Conservation (phyloP, 2,888 invertebrate genomes). For the Tiliacea aurago region DNA sequence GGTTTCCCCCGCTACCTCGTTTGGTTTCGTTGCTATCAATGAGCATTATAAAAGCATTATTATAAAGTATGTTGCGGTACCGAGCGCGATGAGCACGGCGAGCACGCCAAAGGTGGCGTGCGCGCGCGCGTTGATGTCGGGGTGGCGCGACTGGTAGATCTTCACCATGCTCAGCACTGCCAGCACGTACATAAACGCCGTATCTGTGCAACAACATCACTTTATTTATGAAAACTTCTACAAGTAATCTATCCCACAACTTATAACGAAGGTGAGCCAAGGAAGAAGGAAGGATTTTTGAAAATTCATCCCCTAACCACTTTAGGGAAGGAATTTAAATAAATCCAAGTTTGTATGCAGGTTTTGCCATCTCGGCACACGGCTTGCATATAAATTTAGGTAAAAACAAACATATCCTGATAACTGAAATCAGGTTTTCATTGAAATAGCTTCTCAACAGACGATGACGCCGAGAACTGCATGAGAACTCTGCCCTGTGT, state of each 20-base stretch:
- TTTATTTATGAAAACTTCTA: not conserved
- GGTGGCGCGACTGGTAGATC: constrained; percentile 97
- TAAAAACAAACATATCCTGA: too few species aligned
- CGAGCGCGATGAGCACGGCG: constrained; percentile 93
- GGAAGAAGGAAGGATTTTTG: too few species aligned
- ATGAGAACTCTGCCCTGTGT: too few species aligned
- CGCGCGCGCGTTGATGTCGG: constrained; percentile 96
- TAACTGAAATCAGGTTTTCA: too few species aligned
- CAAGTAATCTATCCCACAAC: not conserved
- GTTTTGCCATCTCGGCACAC: not conserved
- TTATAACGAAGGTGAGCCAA: not conserved
- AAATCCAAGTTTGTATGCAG: not conserved
- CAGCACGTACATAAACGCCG: constrained; percentile 98
- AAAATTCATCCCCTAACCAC: too few species aligned
- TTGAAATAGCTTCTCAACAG: too few species aligned
- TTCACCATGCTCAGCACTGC: constrained; percentile 96
- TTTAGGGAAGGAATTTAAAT: not conserved
- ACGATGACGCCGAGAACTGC: too few species aligned
- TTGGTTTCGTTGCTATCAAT: not conserved
- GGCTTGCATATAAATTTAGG: too few species aligned
- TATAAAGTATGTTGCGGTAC: constrained; percentile 69
- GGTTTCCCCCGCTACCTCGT: not conserved
- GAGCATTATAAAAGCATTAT: not conserved
- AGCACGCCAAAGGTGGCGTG: constrained; percentile 95
- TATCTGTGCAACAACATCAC: constrained; percentile 91